These are phyloP conservation scores for Lethrus apterus DNA, from an alignment of 1,140 invertebrate species.

Conservation along the genomic window DNA sequence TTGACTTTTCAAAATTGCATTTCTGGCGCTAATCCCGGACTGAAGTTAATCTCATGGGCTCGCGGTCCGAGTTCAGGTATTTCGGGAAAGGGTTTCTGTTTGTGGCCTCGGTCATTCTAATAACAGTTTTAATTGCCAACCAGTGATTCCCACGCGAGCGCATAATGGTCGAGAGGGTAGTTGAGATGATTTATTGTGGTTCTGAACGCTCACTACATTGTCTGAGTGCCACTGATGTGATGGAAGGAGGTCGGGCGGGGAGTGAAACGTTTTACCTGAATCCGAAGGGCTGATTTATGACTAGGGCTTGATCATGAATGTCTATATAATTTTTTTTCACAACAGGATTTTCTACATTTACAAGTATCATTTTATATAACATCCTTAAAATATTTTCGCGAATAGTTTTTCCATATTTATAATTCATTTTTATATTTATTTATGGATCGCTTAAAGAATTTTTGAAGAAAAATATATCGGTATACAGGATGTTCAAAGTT, in stretches of 20 bases:
- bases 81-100: conserved; percentile 7
- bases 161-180: conserved; percentile 13
- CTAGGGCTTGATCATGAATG: too few species aligned
- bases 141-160: conserved; percentile 15
- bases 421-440: too few species aligned
- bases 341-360: too few species aligned
- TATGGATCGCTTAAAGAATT: too few species aligned
- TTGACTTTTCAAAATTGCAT: conserved; percentile 17
- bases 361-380: too few species aligned
- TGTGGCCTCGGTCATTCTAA: not conserved
- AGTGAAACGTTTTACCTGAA: conserved; percentile 6
- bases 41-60: not conserved
- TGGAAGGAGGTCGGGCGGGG: conserved; percentile 1
- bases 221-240: conserved; percentile 9
- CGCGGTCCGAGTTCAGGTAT: conserved; percentile 9
- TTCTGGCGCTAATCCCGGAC: conserved; percentile 9
- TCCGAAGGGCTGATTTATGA: conserved; percentile 13
- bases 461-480: too few species aligned
- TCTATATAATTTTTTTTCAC: too few species aligned
- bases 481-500: too few species aligned
- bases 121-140: conserved; percentile 21
- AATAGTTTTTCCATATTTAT: too few species aligned
- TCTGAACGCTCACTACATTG: conserved; percentile 15
- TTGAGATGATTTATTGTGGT: conserved; percentile 22
- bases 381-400: too few species aligned